Evolutionary conservation across 2,797 vertebrate genomes (phyloP).

Genomic region (Anomalospiza imberbis): DNA sequence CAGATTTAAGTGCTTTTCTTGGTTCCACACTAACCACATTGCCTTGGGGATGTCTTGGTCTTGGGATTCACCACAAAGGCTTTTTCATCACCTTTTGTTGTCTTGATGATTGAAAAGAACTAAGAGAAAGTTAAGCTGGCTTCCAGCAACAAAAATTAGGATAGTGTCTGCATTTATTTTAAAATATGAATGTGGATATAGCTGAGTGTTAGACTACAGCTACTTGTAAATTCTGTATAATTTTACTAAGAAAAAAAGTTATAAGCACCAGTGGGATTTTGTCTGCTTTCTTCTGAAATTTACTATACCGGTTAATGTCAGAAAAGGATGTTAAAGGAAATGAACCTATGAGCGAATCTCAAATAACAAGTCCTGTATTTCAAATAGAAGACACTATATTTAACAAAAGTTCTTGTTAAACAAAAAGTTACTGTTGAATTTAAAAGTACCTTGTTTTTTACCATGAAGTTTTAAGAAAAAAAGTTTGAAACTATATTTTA

Average conservation of each 20-base stretch:
- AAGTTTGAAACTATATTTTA: not conserved
- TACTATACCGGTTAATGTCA: not conserved
- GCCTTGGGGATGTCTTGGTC: not conserved
- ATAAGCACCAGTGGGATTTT: not conserved
- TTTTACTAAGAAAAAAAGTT: not conserved
- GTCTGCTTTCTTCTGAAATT: not conserved
- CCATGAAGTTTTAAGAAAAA: not conserved
- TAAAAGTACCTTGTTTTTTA: not conserved
- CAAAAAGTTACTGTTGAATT: not conserved
- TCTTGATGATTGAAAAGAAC: not conserved
- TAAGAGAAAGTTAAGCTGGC: not conserved
- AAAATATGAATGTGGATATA: not conserved
- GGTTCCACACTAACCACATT: not conserved
- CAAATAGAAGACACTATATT: not conserved
- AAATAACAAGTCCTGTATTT: not conserved
- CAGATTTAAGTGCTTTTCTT: not conserved
- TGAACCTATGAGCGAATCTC: not conserved
- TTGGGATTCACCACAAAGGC: not conserved
- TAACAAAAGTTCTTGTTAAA: not conserved
- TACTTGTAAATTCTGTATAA: not conserved
- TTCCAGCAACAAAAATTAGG: not conserved
- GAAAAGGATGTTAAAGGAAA: not conserved
- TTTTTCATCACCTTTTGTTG: conserved; percentile 37
- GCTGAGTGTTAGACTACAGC: not conserved
- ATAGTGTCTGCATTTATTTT: not conserved